These are phyloP conservation scores for Nowickia ferox DNA, from an alignment of 2,888 invertebrate species.

Conservation along the genomic window DNA sequence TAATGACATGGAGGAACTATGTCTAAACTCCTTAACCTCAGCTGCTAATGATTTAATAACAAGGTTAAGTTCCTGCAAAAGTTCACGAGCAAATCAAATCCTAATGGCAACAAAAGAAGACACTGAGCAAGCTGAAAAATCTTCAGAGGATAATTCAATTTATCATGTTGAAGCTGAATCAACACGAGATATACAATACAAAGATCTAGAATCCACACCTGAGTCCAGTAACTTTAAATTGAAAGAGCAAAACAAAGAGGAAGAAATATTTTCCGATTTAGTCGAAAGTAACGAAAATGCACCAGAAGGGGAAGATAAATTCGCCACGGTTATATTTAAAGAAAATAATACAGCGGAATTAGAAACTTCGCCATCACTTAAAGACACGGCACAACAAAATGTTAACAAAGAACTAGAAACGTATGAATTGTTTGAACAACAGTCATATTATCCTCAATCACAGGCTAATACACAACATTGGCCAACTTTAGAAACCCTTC, in stretches of 20 bases:
- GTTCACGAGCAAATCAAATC: neutral
- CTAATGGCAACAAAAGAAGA: neutral
- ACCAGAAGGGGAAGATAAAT: neutral
- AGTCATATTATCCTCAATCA: neutral
- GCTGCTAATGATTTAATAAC: conserved; percentile 42
- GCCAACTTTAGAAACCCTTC: neutral
- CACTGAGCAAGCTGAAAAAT: neutral
- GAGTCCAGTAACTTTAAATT: neutral
- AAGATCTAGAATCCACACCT: conserved; percentile 19
- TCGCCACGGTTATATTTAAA: neutral
- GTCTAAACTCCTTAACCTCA: neutral
- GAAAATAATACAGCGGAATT: neutral
- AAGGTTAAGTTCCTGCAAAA: conserved; percentile 44
- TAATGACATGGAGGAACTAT: neutral
- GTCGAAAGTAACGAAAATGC: neutral
- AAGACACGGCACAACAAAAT: neutral
- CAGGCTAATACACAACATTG: neutral
- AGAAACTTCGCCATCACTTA: neutral
- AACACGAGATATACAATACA: neutral
- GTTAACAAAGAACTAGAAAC: neutral
- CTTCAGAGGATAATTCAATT: neutral
- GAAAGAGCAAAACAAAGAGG: neutral
- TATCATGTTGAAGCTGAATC: neutral
- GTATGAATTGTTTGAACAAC: neutral
- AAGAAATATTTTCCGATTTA: neutral